Evolutionary conservation across 2,113 vertebrate genomes (phyloP), one percentile per base, ranked within the genome.

Genomic region (Carassius carassius): DNA sequence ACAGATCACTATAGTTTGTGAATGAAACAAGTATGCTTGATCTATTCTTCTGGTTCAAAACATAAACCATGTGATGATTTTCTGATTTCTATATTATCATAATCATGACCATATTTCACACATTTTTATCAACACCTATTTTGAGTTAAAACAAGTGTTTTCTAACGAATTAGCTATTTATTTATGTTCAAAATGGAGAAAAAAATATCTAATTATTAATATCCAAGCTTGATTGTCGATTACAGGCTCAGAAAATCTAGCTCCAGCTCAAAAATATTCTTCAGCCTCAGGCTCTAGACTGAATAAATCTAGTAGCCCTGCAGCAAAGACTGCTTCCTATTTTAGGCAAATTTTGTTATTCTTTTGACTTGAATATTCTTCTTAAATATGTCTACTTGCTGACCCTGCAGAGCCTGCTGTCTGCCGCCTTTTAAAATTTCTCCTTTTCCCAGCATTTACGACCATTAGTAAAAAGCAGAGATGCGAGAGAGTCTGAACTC

Each of bases 381-480:
- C 70, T 78, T 23, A 60, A 79, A 70, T 79, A 35, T 74, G 54
- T 79, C 54, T 60, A 63, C 19, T 73, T 19, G 65, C 70, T 85
- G 86, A 88, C 58, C 84, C 58, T 21, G 49, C 23, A 21, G 76
- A 37, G 19, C 65, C 23, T 60, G 76, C 84, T 83, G 81, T 86
- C 84, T 81, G 37, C 6, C 37, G 13, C 54, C 37, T 80, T 72
- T 78, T 80, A 60, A 80, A 85, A 73, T 73, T 56, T 47, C 69
- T 60, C 19, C 23, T 85, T 80, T 85, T 72, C 49, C 35, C 37
- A 32, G 37, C 37, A 67, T 84, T 65, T 80, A 51, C 23, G 23
- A 56, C 84, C 81, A 87, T 86, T 83, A 85, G 73, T 67, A 69
- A 79, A 49, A 60, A 74, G 54, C 56, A 79, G 72, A 35, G 72